phyloP scores from a whole-genome alignment of 2,113 vertebrate genomes.

The Heloderma charlesbogerti region DNA sequence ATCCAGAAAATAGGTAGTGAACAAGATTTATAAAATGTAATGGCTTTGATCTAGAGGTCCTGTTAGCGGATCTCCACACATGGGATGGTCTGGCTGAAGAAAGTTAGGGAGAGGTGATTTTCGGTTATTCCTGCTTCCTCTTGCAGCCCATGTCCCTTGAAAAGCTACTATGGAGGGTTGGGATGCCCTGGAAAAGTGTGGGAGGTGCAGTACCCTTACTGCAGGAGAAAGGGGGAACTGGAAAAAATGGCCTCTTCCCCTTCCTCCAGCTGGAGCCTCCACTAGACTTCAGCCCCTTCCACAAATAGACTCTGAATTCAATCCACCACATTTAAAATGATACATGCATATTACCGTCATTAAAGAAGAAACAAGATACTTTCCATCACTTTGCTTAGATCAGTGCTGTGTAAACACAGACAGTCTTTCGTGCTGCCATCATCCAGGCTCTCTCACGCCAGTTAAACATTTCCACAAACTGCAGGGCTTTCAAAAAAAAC shows the following conservation, averaged over 20 bases:
- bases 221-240: not conserved
- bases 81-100: not conserved
- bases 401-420: rapidly evolving
- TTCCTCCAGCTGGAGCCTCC: not conserved
- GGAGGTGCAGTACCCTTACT: not conserved
- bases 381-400: rapidly evolving
- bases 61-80: not conserved
- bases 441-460: no score
- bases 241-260: not conserved
- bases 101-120: not conserved
- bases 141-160: not conserved
- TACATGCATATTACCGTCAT: rapidly evolving
- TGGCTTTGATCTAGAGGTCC: no score
- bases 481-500: not conserved
- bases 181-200: not conserved
- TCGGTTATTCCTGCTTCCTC: not conserved
- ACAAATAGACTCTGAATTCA: not conserved
- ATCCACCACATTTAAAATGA: rapidly evolving
- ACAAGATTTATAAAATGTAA: not conserved
- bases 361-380: not conserved
- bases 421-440: no score
- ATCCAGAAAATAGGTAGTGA: not conserved
- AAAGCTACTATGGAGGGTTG: not conserved
- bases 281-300: not conserved
- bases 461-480: not conserved